Percentiles rank a stretch among this genome's conserved stretches.
These are phyloP conservation scores for Ganaspis brasiliensis DNA, from an alignment of 2,888 invertebrate genomes.

Conservation along the genomic window DNA sequence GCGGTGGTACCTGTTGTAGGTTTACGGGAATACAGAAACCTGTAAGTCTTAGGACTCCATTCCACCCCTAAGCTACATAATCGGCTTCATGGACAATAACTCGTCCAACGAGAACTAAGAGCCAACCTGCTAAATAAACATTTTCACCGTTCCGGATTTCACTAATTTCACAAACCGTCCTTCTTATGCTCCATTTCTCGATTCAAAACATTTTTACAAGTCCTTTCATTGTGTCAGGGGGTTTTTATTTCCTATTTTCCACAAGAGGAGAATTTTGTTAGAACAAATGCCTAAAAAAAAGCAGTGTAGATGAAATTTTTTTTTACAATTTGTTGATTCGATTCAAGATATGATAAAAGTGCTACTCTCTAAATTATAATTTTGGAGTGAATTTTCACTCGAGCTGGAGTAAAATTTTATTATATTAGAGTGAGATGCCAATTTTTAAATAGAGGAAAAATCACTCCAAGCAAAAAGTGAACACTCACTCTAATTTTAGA, in stretches of 20 bases:
- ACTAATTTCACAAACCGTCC: constrained; percentile 51
- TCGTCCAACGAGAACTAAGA: constrained; percentile 53
- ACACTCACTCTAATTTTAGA: no score
- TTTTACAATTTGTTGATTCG: no score
- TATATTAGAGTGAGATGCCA: no score
- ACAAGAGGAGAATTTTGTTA: no score
- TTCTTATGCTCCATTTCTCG: constrained; percentile 42
- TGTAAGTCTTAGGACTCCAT: neutral
- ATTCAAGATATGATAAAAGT: no score
- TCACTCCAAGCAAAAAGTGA: no score
- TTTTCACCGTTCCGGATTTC: constrained; percentile 46
- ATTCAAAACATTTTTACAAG: constrained; percentile 27
- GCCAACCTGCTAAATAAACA: constrained; percentile 58
- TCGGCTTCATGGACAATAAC: constrained; percentile 58
- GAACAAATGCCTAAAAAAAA: no score
- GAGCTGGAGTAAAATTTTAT: no score
- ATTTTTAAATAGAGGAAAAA: no score
- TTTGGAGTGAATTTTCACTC: no score
- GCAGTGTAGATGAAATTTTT: no score
- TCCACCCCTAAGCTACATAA: constrained; percentile 41
- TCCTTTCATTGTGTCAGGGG: neutral
- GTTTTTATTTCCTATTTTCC: neutral
- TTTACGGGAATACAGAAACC: constrained; percentile 46
- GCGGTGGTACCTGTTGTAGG: constrained; percentile 67
- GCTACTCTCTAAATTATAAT: no score